phyloP scores from a whole-genome alignment of 2,113 vertebrate genomes.

The Lycocorax pyrrhopterus region DNA sequence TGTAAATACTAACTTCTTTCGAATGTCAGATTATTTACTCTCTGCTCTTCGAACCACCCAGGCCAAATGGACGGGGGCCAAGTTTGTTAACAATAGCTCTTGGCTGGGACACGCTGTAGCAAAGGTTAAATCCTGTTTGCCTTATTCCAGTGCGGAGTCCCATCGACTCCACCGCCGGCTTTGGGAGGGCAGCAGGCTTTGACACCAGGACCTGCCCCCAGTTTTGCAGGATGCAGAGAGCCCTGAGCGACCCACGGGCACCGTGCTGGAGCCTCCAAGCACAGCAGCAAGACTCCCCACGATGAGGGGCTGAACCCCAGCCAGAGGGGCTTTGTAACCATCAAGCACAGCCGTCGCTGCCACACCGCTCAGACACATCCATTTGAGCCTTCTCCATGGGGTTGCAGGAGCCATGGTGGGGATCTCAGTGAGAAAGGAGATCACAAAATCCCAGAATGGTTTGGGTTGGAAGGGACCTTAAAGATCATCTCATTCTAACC shows the following conservation, averaged over 20 bases:
- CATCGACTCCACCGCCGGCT: background rate
- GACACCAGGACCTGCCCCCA: accelerated
- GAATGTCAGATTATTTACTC: constrained; percentile 44
- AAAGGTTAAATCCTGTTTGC: constrained; percentile 65
- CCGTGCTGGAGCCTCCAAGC: accelerated
- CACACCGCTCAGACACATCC: background rate
- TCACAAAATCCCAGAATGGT: background rate
- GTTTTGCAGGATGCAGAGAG: background rate
- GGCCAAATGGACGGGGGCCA: constrained; percentile 17
- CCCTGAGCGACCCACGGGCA: accelerated
- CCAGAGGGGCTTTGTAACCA: background rate
- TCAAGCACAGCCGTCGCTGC: background rate
- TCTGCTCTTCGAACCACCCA: background rate
- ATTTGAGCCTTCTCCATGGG: accelerated
- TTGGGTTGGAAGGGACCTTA: background rate
- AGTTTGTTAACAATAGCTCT: constrained; percentile 61
- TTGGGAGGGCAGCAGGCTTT: background rate
- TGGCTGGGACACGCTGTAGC: constrained; percentile 25
- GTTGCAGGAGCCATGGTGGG: accelerated
- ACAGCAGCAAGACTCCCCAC: background rate
- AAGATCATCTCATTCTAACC: accelerated
- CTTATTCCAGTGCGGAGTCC: background rate
- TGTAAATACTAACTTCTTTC: constrained; percentile 44
- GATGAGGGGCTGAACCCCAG: background rate
- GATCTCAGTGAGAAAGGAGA: background rate